Percentiles rank a stretch among this genome's conserved stretches.
phyloP scores from a whole-genome alignment of 2,113 vertebrate genomes.

The Phalacrocorax aristotelis region DNA sequence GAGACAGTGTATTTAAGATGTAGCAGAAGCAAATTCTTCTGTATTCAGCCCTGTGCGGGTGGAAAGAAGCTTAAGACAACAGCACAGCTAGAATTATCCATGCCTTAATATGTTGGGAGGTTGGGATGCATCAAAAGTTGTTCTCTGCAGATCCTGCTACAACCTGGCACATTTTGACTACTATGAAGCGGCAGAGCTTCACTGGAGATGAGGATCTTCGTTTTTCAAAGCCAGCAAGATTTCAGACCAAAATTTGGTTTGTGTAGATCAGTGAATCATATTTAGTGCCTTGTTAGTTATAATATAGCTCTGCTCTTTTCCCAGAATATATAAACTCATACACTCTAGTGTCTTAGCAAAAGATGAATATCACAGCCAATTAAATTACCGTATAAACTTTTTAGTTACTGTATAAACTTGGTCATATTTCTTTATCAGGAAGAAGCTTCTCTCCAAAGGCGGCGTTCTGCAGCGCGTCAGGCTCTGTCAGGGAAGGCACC shows the following conservation, averaged over 20 bases:
- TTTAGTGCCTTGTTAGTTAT: neutral
- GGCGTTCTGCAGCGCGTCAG: slow-evolving; percentile 70
- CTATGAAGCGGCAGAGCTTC: neutral
- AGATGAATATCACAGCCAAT: neutral
- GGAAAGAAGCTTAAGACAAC: neutral
- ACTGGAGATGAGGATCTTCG: neutral
- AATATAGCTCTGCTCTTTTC: neutral
- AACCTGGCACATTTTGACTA: neutral
- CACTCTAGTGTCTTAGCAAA: neutral
- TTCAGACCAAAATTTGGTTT: neutral
- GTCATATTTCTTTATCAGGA: slow-evolving; percentile 71
- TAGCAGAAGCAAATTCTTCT: neutral
- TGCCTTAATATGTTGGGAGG: neutral
- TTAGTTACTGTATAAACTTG: neutral
- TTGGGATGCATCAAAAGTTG: neutral
- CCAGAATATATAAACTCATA: neutral
- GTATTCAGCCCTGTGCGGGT: neutral
- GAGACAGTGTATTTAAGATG: neutral
- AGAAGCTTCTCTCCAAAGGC: slow-evolving; percentile 77
- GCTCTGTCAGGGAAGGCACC: slow-evolving; percentile 77
- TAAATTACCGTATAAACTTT: neutral
- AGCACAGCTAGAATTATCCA: neutral
- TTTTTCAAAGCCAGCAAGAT: neutral
- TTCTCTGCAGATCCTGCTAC: neutral
- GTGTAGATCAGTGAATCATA: neutral